Evolutionary conservation across 2,888 invertebrate genomes (phyloP), one percentile per base, ranked within the genome.

Genomic region (Drosophila villosipedis): DNA sequence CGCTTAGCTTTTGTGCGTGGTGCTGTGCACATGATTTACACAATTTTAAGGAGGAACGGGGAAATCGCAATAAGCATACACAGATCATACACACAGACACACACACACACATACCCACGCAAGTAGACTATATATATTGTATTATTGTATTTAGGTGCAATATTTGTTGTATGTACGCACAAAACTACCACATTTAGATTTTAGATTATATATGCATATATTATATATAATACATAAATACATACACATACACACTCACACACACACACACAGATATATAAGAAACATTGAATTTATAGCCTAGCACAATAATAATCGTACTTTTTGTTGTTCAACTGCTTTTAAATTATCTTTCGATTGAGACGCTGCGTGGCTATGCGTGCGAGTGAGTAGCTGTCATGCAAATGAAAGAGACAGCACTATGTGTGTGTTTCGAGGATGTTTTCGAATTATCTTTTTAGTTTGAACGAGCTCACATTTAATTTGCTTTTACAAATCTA

Each of bases 211-310:
- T 35, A 58, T 59, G 31, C 43, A 58, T 59, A 31, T 57, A 28
- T 61, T 83, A 83, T 73, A 85, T 80, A 86, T 83, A 55, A 73
- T 89, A 90, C 90, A 90, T 88, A 84, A 79, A 85, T 85, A 85
- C 83, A 84, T 83, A 90, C 83, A 85, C 68, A 76, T 16, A 35
- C 5, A 16, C 16, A 35, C 0, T 14, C 4, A 35, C 4, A 14
- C 1, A 85, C 86, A 84, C 86, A 90, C 83, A 85, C 68, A 83
- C 14, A 35, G 0, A 35, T 4, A 35, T 0, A 31, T 83, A 85
- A 90, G 80, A 85, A 80, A 90, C 80, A 73, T 87, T 83, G 54
- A 74, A 47, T 63, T 54, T 62, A 43, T 61, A 66, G 49, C 55
- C 59, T 68, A 82, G 61, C 43, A 30, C 58, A 65, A 65, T 65